These are phyloP conservation scores for Nemapogon koenigi DNA, from an alignment of 2,888 invertebrate species.

Conservation along the genomic window DNA sequence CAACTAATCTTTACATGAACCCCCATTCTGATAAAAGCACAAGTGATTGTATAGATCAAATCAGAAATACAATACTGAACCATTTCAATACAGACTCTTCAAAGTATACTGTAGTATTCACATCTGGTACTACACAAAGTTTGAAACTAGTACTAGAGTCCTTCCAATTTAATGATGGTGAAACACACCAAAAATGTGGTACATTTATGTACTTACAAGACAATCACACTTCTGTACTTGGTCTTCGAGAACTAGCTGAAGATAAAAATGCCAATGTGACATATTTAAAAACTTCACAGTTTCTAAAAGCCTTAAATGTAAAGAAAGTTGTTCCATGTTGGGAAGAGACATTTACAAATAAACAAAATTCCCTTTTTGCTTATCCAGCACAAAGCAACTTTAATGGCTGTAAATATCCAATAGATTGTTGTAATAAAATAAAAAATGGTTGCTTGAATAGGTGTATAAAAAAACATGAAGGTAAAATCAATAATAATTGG, in stretches of 20 bases:
- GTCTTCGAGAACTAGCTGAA: slow-evolving; percentile 80
- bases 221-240: slow-evolving; percentile 95
- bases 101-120: slow-evolving; percentile 89
- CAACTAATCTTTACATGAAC: slow-evolving; percentile 82
- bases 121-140: slow-evolving; percentile 90
- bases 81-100: slow-evolving; percentile 83
- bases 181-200: slow-evolving; percentile 44
- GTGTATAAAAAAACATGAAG: slow-evolving; percentile 35
- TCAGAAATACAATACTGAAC: slow-evolving; percentile 81
- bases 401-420: slow-evolving; percentile 88
- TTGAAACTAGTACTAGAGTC: slow-evolving; percentile 84
- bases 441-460: slow-evolving; percentile 64
- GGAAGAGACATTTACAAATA: slow-evolving; percentile 24
- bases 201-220: slow-evolving; percentile 83
- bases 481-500: slow-evolving; percentile 61
- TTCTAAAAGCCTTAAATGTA: slow-evolving; percentile 38
- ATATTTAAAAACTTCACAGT: slow-evolving; percentile 65
- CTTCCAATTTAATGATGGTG: slow-evolving; percentile 66
- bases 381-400: slow-evolving; percentile 96
- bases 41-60: slow-evolving; percentile 84
- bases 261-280: slow-evolving; percentile 59
- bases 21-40: slow-evolving; percentile 88
- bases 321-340: not conserved
- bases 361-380: slow-evolving; percentile 69
- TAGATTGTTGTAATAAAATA: slow-evolving; percentile 71